Percentiles rank a stretch among this genome's conserved stretches.
phyloP scores from a whole-genome alignment of 1,140 invertebrate genomes.

The Rhopalosiphum padi region DNA sequence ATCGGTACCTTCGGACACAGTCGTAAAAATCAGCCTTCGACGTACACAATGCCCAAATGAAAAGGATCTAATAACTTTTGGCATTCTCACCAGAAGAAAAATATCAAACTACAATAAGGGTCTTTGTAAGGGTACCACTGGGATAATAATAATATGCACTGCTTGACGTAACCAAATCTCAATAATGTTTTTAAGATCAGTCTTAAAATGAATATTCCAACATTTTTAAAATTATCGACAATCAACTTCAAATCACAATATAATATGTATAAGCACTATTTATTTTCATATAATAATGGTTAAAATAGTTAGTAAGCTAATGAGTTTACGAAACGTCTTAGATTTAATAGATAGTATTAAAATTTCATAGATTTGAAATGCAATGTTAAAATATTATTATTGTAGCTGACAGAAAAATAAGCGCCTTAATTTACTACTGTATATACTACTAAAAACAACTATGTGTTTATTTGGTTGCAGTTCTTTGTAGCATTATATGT shows the following conservation, averaged over 20 bases:
- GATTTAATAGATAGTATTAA: background rate
- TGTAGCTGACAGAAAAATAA: background rate
- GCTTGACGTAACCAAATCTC: background rate
- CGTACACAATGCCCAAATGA: background rate
- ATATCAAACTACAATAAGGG: background rate
- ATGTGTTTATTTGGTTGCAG: background rate
- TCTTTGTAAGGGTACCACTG: background rate
- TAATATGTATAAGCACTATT: background rate
- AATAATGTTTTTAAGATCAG: background rate
- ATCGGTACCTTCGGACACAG: background rate
- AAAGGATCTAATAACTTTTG: background rate
- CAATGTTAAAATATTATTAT: conserved; percentile 11
- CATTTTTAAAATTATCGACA: background rate
- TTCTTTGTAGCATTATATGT: background rate
- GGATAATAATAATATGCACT: background rate
- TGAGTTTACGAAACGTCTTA: background rate
- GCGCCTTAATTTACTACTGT: background rate
- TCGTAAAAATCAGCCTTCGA: background rate
- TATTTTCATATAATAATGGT: background rate
- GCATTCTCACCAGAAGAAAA: background rate
- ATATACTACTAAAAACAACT: background rate
- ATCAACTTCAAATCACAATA: background rate
- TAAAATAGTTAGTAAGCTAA: background rate
- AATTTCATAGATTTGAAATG: background rate
- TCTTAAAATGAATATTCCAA: background rate